Evolutionary conservation across 2,888 invertebrate genomes (phyloP), one percentile per base, ranked within the genome.

Genomic region (Ichneumoninae sp.): DNA sequence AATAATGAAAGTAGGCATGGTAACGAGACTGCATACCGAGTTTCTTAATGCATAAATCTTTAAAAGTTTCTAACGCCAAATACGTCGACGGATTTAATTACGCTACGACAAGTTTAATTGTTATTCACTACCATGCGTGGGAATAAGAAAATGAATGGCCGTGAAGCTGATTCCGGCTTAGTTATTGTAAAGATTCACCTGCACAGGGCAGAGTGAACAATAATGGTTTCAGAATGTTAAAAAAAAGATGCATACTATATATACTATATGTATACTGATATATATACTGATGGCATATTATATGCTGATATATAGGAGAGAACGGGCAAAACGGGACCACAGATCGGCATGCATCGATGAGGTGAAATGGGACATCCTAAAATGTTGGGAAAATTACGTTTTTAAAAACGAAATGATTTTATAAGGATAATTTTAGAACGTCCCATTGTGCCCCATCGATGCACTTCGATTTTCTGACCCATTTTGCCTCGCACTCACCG

Each of bases 131-230:
- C n/a, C 8, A n/a, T 10, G 26, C 84, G 84, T 82, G 84, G 66
- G 84, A 84, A 82, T 72, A 62, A 52, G 79, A 71, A 71, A 79
- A 65, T 79, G 72, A 82, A 76, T 76, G 79, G 75, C 79, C 84
- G 79, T 79, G 79, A 82, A 84, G 80, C 75, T 72, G 71, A 80
- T 71, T 22, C 30, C 8, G 26, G 19, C 57, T 10, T 57, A 26
- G 13, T 57, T 57, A 57, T 57, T 57, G 8, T 13, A 57, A 22
- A 57, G 57, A 57, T 57, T 57, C 57, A 7, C 22, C 26, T 57
- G 57, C 26, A 10, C 57, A 54, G 22, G 22, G 26, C 26, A 57
- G 3, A 22, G 26, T 57, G 57, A 57, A 57, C 22, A 10, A 10
- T 22, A 22, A 57, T 26, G 57, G 10, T 57, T 26, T 4, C 13